These are phyloP conservation scores for Sturnira hondurensis DNA, from an alignment of 2,113 vertebrate species.

Conservation along the genomic window DNA sequence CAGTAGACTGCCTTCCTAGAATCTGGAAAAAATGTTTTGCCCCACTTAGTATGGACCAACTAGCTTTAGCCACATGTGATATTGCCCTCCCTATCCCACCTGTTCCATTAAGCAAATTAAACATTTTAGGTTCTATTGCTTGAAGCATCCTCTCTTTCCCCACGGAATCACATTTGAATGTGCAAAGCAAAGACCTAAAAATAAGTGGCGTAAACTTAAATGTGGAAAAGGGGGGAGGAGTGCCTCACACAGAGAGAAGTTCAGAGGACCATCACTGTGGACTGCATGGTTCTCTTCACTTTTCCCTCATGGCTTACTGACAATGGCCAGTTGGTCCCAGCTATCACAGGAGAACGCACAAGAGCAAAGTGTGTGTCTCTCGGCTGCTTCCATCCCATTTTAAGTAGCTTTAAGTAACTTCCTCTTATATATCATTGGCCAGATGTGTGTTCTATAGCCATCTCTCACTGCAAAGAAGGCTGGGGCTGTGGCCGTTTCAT, in stretches of 20 bases:
- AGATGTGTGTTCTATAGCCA: neutral
- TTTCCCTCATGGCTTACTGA: neutral
- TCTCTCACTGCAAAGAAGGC: neutral
- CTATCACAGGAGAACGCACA: neutral
- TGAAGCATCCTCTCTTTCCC: neutral
- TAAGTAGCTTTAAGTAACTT: constrained; percentile 3
- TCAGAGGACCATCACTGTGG: neutral
- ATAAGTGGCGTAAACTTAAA: neutral
- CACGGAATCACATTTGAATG: neutral
- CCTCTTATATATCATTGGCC: neutral
- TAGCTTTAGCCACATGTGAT: neutral
- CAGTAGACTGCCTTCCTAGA: neutral
- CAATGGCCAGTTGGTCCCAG: neutral
- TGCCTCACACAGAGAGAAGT: neutral
- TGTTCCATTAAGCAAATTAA: neutral
- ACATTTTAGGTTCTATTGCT: neutral
- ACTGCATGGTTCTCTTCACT: neutral
- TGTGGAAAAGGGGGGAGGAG: neutral
- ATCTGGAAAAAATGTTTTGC: neutral
- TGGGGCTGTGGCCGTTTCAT: neutral
- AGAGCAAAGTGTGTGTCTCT: neutral
- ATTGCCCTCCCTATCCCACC: neutral
- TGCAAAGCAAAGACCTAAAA: neutral
- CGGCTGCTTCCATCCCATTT: neutral
- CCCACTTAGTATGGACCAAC: neutral